Conservation (phyloP, 2,797 vertebrate species). For the Danio jaintianensis region DNA sequence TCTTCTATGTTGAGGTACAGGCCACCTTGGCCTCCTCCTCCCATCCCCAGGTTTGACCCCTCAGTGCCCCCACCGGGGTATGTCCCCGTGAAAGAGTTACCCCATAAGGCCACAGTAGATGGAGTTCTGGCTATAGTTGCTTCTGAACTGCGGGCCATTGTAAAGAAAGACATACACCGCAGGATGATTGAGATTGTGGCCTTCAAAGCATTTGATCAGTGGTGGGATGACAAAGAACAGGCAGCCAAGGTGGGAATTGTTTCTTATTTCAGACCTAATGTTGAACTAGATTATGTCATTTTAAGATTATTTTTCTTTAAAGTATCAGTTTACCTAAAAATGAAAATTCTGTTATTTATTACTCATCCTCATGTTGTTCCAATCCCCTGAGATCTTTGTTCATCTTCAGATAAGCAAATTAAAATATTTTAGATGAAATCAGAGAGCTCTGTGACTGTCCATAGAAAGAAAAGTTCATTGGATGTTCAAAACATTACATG, state of each 20-base stretch:
- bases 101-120: conserved; percentile 86
- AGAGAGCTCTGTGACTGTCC: too few relatives aligned
- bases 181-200: conserved; percentile 93
- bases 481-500: too few relatives aligned
- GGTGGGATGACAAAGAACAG: conserved; percentile 92
- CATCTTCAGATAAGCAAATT: too few relatives aligned
- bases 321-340: too few relatives aligned
- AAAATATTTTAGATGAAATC: too few relatives aligned
- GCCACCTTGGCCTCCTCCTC: conserved; percentile 81
- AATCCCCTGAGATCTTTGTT: too few relatives aligned
- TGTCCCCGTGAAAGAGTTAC: conserved; percentile 77
- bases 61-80: conserved; percentile 89
- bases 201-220: conserved; percentile 91
- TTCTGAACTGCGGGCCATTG: conserved; percentile 90
- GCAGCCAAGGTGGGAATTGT: conserved; percentile 83
- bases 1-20: conserved; percentile 65
- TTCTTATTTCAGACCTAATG: conserved; percentile 16
- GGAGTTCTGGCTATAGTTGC: conserved; percentile 87
- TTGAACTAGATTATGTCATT: neutral
- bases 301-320: conserved; percentile 2
- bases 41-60: conserved; percentile 87
- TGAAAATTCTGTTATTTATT: too few relatives aligned
- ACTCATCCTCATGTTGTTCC: too few relatives aligned
- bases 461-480: too few relatives aligned
- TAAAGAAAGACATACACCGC: conserved; percentile 91